Base-by-base conservation (phyloP, 2,888 invertebrate genomes). In the Petrophora chlorosata region DNA sequence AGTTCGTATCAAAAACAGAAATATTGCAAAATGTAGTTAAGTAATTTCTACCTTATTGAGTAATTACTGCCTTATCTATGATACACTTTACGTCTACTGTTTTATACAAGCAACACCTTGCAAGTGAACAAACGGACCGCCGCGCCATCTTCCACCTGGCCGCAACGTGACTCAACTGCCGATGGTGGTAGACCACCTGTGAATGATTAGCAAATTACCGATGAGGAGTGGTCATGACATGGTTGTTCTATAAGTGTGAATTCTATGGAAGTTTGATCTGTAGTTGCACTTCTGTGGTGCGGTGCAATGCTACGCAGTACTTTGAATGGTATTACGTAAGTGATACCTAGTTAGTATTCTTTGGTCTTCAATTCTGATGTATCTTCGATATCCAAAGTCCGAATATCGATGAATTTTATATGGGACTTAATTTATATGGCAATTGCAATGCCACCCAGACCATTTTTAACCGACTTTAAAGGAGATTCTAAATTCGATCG, bases 131-230 rank as follows among this genome's bases (percentile, higher is more conserved):
- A 42, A 36, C 19, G 30, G n/a, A 14, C 36, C 48, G 53, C 30
- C 32, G 38, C 42, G 29, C 28, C 48, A 30, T 17, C 33, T 41
- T 33, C 35, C 56, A 60, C 60, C 60, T 57, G 55, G 39, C 10
- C 33, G 23, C 17, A 34, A 55, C 60, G 60, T 60, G 60, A 46
- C 42, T 26, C n/a, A 39, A 48, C 51, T 60, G 26, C 19, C 26
- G 43, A 57, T 51, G 38, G 23, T 28, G 33, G 16, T 3, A 10
- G 60, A 51, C 60, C 60, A 60, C 60, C 60, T 60, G 50, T 32
- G 54, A 38, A 35, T 44, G 55, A 51, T 53, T 54, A 50, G 45
- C 55, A 57, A n/a, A 60, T 60, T 57, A 56, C 34, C 50, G 44
- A 44, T 40, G 12, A 33, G 7, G 17, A 14, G n/a, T 32, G 30